These are phyloP conservation scores for Amphiprion percula DNA, from an alignment of 2,113 vertebrate species.

Conservation along the genomic window DNA sequence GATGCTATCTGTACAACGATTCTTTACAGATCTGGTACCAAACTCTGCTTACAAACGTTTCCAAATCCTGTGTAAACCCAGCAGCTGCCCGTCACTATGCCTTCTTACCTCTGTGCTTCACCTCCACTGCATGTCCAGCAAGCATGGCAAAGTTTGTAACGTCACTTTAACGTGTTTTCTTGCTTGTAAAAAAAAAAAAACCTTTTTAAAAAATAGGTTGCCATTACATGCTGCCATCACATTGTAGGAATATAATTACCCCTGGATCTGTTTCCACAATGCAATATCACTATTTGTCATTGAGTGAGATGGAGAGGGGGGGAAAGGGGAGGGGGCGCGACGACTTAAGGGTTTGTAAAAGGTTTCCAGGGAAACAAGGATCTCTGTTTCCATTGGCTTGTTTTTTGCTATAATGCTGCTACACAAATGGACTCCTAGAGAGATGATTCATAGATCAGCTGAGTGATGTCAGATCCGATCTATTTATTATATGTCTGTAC, in stretches of 20 bases:
- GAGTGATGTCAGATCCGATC: constrained; percentile 92
- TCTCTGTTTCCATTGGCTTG: constrained; percentile 80
- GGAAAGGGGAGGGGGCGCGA: constrained; percentile 19
- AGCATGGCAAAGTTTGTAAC: constrained; percentile 74
- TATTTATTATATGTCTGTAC: constrained; percentile 98
- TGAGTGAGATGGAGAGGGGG: constrained; percentile 46
- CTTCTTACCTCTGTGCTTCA: constrained; percentile 75
- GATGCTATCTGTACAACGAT: constrained; percentile 39
- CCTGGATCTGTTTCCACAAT: constrained; percentile 68
- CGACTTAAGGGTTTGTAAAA: constrained; percentile 70
- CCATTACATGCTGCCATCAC: constrained; percentile 73
- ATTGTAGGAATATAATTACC: constrained; percentile 64
- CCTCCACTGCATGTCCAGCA: constrained; percentile 77
- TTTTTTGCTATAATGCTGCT: constrained; percentile 83
- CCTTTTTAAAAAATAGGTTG: constrained; percentile 57
- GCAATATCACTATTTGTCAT: constrained; percentile 77
- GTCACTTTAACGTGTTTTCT: constrained; percentile 66
- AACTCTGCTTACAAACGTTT: constrained; percentile 44
- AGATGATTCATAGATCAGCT: constrained; percentile 84
- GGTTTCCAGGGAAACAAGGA: constrained; percentile 77
- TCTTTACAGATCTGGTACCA: constrained; percentile 50
- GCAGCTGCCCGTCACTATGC: constrained; percentile 54
- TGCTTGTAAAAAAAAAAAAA: constrained; percentile 53
- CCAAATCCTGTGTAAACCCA: constrained; percentile 39
- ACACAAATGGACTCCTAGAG: constrained; percentile 82